Base-by-base conservation (phyloP, 2,888 invertebrate species). In the Aleiodes alternator region DNA sequence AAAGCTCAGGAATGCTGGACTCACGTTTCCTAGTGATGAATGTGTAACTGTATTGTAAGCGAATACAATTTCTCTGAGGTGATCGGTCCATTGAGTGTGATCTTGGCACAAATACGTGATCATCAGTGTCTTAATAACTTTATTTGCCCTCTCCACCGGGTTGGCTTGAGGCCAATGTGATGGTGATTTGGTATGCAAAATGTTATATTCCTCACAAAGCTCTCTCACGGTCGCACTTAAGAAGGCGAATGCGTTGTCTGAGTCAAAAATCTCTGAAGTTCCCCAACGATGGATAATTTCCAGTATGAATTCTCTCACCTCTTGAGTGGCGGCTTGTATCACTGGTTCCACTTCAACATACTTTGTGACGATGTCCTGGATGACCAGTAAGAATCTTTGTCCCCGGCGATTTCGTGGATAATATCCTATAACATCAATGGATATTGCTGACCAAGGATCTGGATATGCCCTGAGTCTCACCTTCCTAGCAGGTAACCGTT, bases 41-140 rank as follows among this genome's bases (percentile, higher is more conserved):
- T 61, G 61, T 31, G 38, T n/a, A 34, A 16, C 31, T 4, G 34
- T 61, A 61, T 61, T 43, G 14, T 61, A 43, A 12, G 61, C 61
- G 14, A 31, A 61, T 14, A 61, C 61, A 43, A 34, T 7, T 3
- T 61, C 61, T 1, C n/a, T 12, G 2, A 61, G 38, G 4, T 14
- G 31, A 3, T 34, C 8, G 8, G 29, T n/a, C 61, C 61, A 61
- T 7, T 14, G n/a, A 0, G 61, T 4, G 12, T 61, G 61, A 9
- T 61, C 31, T 12, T 61, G 8, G n/a, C 8, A 3, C 12, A 61
- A 38, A 61, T 34, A 61, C n/a, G 61, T 61, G 31, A 6, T 7
- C 11, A 61, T 61, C 12, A 4, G 8, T 61, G 9, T 5, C n/a
- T 43, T 61, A 8, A 61, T n/a, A n/a, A n/a, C 31, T 34, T n/a